Base-by-base conservation (phyloP, 2,888 invertebrate species). In the Ischnus inquisitorius region DNA sequence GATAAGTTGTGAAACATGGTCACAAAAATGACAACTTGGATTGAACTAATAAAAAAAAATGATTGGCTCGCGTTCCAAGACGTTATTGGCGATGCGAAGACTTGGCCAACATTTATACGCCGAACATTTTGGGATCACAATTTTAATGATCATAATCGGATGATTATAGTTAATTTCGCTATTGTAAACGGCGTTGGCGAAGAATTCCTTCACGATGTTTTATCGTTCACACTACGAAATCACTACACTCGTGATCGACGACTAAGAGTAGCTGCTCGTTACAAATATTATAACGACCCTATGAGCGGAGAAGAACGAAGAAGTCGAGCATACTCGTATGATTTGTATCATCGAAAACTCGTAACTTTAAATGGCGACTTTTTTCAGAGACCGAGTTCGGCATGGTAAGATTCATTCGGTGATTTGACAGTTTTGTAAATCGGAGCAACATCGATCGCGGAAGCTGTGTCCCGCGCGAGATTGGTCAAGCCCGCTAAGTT, bases 61-160 rank as follows among this genome's bases (percentile, higher is more conserved):
- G 10, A 28, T n/a, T 75, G 75, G 75, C 64, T 75, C 8, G 5
- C 34, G 8, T 16, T 75, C 6, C 75, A 75, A 65, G 75, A 75
- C 34, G 51, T 75, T 22, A 75, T 75, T 14, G 75, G 75, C 22
- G 64, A 64, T 25, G 64, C 46, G 10, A 46, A 46, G 3, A 64
- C 46, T 1, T 71, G 51, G 69, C 69, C 69, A 12, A 16, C 3
- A 3, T 71, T 71, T n/a, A 71, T 71, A 48, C 48, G 69, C 2
- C 16, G 51, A 22, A 14, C 69, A 14, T 71, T 71, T 19, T 51
- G 28, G 69, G 51, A 48, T n/a, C 3, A 19, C 34, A 16, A 51
- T 71, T 51, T 71, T 19, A 22, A 28, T 51, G 51, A 71, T 51
- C 69, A 71, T n/a, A 51, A 71, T 48, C 69, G 51, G 19, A 71